Percentiles rank a stretch among this genome's conserved stretches.
phyloP scores from a whole-genome alignment of 2,888 invertebrate genomes.

The Hirtodrosophila histrioides region DNA sequence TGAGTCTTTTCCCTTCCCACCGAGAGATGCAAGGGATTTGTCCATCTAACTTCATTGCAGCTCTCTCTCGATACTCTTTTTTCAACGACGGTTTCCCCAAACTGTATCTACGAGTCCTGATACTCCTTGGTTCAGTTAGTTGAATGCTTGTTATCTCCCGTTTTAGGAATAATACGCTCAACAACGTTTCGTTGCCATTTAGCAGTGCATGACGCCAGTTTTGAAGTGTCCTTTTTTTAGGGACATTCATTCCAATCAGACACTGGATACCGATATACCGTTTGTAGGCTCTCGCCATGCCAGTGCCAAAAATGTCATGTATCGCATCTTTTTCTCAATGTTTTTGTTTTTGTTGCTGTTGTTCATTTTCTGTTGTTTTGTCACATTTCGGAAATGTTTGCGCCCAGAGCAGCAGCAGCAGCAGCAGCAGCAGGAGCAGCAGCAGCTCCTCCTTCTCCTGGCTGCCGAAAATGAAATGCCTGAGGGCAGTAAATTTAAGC shows the following conservation, averaged over 20 bases:
- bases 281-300: constrained; percentile 39
- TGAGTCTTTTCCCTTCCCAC: too few species aligned
- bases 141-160: constrained; percentile 39
- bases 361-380: constrained; percentile 28
- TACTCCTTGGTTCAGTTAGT: constrained; percentile 11
- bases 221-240: constrained; percentile 8
- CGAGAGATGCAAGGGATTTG: too few species aligned
- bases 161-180: constrained; percentile 5
- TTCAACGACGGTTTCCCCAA: constrained; percentile 12
- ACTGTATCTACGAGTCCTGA: neutral
- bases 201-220: constrained; percentile 34
- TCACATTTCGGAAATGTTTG: constrained; percentile 59
- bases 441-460: constrained; percentile 7
- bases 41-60: too few species aligned
- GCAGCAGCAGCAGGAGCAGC: constrained; percentile 1
- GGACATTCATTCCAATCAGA: constrained; percentile 54
- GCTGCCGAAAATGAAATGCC: constrained; percentile 68
- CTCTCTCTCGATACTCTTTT: too few species aligned
- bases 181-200: constrained; percentile 34
- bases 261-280: constrained; percentile 29
- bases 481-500: constrained; percentile 76
- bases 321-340: constrained; percentile 31
- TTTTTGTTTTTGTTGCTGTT: constrained; percentile 4
- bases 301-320: constrained; percentile 50
- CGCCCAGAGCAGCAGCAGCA: constrained; percentile 28